A percentile compares a stretch with the other conserved stretches of the same genome.
phyloP scores from a whole-genome alignment of 2,113 vertebrate species.

The Embiotoca jacksoni region DNA sequence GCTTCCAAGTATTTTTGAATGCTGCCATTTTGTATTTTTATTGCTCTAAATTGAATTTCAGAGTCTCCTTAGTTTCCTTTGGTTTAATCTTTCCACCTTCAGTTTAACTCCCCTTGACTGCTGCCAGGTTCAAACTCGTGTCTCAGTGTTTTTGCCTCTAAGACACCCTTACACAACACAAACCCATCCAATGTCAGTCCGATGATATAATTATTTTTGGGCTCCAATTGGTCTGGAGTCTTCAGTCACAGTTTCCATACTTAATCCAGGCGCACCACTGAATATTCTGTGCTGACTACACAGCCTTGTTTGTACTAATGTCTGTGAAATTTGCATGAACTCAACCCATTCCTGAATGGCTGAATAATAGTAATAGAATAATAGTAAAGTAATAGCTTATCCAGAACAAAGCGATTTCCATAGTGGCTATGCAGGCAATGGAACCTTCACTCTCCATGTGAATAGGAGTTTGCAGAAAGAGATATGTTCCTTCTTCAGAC shows the following conservation, averaged over 20 bases:
- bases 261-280: not conserved
- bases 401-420: no score
- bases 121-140: not conserved
- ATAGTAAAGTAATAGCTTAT: no score
- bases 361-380: no score
- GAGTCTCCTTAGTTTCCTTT: not conserved
- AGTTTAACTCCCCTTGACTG: not conserved
- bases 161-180: not conserved
- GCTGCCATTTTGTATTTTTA: not conserved
- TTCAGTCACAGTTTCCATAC: not conserved
- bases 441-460: no score
- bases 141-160: not conserved
- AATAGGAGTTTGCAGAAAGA: no score
- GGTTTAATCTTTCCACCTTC: not conserved
- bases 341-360: no score
- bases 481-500: no score
- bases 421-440: no score
- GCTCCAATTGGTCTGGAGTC: constrained; percentile 19
- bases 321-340: no score
- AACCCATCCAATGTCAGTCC: constrained; percentile 3
- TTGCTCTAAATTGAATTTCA: not conserved
- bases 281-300: not conserved
- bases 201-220: not conserved
- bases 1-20: not conserved
- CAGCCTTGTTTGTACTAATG: not conserved